These are phyloP conservation scores for Drosophila quasianomalipes DNA, from an alignment of 2,888 invertebrate species.

Conservation along the genomic window DNA sequence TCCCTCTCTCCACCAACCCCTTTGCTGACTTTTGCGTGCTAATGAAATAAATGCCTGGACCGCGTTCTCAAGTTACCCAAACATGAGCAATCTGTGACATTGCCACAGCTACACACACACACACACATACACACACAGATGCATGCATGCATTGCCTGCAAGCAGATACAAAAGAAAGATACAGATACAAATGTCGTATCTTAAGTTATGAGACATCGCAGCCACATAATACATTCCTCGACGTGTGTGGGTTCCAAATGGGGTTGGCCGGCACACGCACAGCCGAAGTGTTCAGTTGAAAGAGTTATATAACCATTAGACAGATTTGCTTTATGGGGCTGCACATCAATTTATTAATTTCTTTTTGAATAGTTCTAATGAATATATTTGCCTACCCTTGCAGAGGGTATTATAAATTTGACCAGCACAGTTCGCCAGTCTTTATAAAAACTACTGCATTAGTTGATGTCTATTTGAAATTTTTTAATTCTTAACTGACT, in stretches of 20 bases:
- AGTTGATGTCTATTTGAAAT: too few species aligned
- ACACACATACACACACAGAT: slow-evolving; percentile 38
- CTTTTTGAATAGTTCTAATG: too few species aligned
- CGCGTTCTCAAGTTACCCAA: slow-evolving; percentile 73
- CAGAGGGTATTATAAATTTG: background rate
- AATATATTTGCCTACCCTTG: background rate
- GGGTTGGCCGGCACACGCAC: slow-evolving; percentile 9
- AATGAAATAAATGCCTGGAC: slow-evolving; percentile 81
- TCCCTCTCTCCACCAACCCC: slow-evolving; percentile 10
- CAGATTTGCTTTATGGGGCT: background rate
- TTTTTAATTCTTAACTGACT: too few species aligned
- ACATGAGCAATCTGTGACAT: slow-evolving; percentile 76
- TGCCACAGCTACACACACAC: slow-evolving; percentile 29
- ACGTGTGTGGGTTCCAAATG: slow-evolving; percentile 71
- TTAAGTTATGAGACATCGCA: slow-evolving; percentile 64
- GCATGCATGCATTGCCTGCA: slow-evolving; percentile 14
- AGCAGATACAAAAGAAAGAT: slow-evolving; percentile 35
- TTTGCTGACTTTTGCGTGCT: slow-evolving; percentile 61
- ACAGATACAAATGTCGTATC: slow-evolving; percentile 44
- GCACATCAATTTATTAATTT: background rate
- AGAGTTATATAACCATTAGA: slow-evolving; percentile 11
- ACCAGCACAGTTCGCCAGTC: background rate
- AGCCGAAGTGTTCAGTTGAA: slow-evolving; percentile 17
- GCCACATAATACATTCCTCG: slow-evolving; percentile 72
- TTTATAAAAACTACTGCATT: background rate